These are phyloP conservation scores for Nomada ferruginata DNA, from an alignment of 2,888 invertebrate species.

Conservation along the genomic window DNA sequence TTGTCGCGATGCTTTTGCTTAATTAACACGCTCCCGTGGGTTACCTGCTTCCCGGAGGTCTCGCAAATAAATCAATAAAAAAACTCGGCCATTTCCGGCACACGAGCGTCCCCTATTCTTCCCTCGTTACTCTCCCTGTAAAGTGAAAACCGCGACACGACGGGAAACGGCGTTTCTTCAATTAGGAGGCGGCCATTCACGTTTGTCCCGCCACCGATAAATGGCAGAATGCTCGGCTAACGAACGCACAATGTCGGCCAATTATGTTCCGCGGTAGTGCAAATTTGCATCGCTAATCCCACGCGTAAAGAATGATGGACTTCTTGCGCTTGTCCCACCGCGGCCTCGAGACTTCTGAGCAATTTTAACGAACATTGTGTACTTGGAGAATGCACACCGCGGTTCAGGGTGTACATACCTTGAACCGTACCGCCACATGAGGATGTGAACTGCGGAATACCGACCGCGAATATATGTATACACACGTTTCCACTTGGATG, in stretches of 20 bases:
- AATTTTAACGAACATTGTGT: conserved; percentile 62
- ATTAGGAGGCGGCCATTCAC: conserved; percentile 50
- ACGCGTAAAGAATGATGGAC: conserved; percentile 68
- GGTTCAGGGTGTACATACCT: conserved; percentile 26
- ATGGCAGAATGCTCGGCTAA: conserved; percentile 72
- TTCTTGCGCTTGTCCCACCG: conserved; percentile 40
- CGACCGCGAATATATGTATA: not conserved
- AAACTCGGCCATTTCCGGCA: conserved; percentile 27
- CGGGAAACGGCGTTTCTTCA: conserved; percentile 51
- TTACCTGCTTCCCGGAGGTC: not conserved
- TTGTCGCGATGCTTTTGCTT: conserved; percentile 20
- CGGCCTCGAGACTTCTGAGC: conserved; percentile 39
- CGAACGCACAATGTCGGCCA: conserved; percentile 76
- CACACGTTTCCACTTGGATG: not conserved
- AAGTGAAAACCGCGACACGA: conserved; percentile 57
- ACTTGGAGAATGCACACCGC: conserved; percentile 2
- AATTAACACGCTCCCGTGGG: conserved; percentile 23
- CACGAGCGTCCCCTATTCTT: conserved; percentile 18
- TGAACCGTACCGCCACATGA: not conserved
- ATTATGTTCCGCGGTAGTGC: conserved; percentile 72
- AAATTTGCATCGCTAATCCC: conserved; percentile 76
- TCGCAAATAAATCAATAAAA: conserved; percentile 3
- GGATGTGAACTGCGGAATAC: not conserved
- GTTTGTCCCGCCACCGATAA: conserved; percentile 58
- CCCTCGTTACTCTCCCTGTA: conserved; percentile 22